Evolutionary conservation across 1,140 invertebrate genomes (phyloP).

Genomic region (Brachionus rubens): DNA sequence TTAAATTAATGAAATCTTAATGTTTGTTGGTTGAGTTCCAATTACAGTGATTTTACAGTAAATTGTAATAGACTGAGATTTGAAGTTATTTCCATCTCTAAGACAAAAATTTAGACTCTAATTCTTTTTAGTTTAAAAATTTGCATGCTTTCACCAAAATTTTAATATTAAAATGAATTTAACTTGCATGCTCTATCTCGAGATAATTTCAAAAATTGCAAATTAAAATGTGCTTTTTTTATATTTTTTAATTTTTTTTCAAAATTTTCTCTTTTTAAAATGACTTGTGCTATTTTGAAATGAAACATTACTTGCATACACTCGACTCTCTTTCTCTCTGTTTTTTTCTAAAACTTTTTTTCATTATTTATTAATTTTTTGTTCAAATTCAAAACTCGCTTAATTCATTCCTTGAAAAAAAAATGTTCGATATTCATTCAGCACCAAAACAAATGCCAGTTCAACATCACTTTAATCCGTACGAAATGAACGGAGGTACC

Average conservation of each 20-base stretch:
- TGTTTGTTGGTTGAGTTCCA: no score
- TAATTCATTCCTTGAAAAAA: background rate
- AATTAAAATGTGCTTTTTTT: conserved; percentile 32
- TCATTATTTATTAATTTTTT: background rate
- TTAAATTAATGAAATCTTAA: no score
- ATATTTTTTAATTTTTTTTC: background rate
- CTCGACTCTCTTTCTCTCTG: background rate
- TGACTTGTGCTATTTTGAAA: conserved; percentile 37
- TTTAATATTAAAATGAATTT: no score
- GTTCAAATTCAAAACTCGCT: background rate
- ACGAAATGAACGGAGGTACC: conserved; percentile 51
- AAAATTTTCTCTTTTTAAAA: background rate
- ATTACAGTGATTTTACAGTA: no score
- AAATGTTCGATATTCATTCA: conserved; percentile 8
- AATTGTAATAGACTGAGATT: no score
- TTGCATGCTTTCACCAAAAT: no score
- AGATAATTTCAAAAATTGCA: background rate
- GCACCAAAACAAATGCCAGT: background rate
- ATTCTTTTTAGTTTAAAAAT: no score
- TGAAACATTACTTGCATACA: background rate
- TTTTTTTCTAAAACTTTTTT: background rate
- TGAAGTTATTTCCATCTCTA: no score
- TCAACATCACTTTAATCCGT: conserved; percentile 33
- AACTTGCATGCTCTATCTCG: background rate
- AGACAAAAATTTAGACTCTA: no score